phyloP scores from a whole-genome alignment of 2,888 invertebrate genomes.

The Megalurothrips usitatus region DNA sequence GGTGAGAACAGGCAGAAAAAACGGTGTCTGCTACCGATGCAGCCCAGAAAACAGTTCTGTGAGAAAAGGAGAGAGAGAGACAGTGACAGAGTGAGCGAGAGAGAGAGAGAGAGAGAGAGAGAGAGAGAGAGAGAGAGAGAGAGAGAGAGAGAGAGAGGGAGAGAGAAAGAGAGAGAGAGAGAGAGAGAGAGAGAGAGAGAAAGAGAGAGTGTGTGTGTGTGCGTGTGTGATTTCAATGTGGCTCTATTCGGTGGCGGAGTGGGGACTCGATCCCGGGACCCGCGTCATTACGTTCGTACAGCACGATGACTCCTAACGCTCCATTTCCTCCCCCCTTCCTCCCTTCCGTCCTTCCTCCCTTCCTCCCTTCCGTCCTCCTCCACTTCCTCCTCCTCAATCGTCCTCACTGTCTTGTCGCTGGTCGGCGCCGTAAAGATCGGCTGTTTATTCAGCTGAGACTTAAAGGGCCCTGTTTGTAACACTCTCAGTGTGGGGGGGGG shows the following conservation, averaged over 20 bases:
- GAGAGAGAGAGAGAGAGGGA: constrained; percentile 16
- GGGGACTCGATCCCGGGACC: neutral
- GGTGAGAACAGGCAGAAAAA: neutral
- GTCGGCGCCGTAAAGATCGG: too few relatives aligned
- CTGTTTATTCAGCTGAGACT: too few relatives aligned
- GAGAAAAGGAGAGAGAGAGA: neutral
- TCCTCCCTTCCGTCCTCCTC: too few relatives aligned
- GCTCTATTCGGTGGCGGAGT: neutral
- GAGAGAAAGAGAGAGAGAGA: neutral
- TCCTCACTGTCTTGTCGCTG: too few relatives aligned
- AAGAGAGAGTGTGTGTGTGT: neutral
- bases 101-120: neutral
- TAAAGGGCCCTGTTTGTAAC: too few relatives aligned
- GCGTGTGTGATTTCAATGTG: neutral
- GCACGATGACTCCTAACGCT: neutral
- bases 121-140: constrained; percentile 18
- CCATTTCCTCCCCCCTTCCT: neutral
- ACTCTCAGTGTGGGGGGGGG: too few relatives aligned
- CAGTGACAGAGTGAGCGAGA: too few relatives aligned
- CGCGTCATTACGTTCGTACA: neutral
- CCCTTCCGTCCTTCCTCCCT: neutral
- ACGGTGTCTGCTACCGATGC: neutral
- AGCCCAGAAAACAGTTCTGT: neutral
- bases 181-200: neutral
- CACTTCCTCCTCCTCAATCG: too few relatives aligned